Conservation (phyloP, 30 jellyfish, hydroid and myxozoan genomes). For the Rhopilema esculentum region DNA sequence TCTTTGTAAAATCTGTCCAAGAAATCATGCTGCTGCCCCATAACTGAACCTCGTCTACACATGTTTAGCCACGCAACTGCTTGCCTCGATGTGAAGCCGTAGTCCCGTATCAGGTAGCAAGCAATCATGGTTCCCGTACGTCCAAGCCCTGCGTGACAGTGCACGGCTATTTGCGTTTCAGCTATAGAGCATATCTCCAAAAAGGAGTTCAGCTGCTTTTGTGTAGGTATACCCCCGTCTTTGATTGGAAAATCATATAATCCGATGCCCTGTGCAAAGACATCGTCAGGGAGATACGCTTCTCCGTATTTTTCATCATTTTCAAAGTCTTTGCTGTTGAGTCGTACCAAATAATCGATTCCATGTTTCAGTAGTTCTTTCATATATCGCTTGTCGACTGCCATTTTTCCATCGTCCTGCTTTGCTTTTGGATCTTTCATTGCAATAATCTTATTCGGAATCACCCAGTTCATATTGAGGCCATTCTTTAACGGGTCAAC, state of each 20-base stretch:
- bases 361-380: constrained; percentile 66
- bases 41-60: constrained; percentile 90
- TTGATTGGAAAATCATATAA: constrained; percentile 77
- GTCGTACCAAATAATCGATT: constrained; percentile 67
- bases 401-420: constrained; percentile 13
- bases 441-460: constrained; percentile 82
- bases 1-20: constrained; percentile 61
- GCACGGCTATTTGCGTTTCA: constrained; percentile 75
- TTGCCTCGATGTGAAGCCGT: constrained; percentile 84
- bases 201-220: constrained; percentile 68
- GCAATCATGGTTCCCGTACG: constrained; percentile 97
- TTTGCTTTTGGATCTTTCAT: constrained; percentile 88
- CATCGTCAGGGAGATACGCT: constrained; percentile 66
- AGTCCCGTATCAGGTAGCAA: constrained; percentile 58
- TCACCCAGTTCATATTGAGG: constrained; percentile 86
- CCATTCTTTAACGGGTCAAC: constrained; percentile 32
- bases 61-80: constrained; percentile 92
- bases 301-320: constrained; percentile 67
- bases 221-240: constrained; percentile 84
- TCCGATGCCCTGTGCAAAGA: constrained; percentile 56
- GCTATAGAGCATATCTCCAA: constrained; percentile 64
- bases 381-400: constrained; percentile 31
- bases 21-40: constrained; percentile 93
- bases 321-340: constrained; percentile 72
- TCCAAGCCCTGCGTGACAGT: constrained; percentile 97